Percentiles rank a stretch among this genome's conserved stretches.
These are phyloP conservation scores for Lepisosteus oculatus DNA, from an alignment of 2,113 vertebrate species.

Conservation along the genomic window DNA sequence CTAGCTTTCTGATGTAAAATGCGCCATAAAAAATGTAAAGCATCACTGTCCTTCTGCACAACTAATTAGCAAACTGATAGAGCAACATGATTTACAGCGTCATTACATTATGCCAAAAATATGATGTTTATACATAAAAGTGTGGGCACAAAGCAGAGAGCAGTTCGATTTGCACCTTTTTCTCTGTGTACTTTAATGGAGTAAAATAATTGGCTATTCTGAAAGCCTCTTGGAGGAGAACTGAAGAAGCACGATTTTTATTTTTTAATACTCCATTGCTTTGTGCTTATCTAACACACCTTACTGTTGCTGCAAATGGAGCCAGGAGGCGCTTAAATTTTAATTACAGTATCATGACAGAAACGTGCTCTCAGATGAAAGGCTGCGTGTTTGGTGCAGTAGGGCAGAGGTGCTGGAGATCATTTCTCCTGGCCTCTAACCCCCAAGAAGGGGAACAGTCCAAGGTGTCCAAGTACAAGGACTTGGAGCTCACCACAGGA, in stretches of 20 bases:
- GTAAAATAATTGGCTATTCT: not conserved
- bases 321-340: conserved; percentile 21
- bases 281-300: conserved; percentile 34
- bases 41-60: no score
- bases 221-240: conserved; percentile 15
- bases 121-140: not conserved
- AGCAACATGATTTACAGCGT: no score
- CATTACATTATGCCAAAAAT: no score
- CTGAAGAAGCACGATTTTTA: conserved; percentile 6
- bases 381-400: conserved; percentile 18
- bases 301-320: conserved; percentile 30
- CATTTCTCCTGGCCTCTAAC: conserved; percentile 11
- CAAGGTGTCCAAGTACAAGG: not conserved
- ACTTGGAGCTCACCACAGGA: not conserved
- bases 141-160: not conserved
- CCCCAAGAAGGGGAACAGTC: not conserved
- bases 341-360: conserved; percentile 31
- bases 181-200: conserved; percentile 1
- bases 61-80: no score
- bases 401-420: conserved; percentile 20
- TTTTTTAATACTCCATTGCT: not conserved
- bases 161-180: conserved; percentile 3
- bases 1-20: no score
- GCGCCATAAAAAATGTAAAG: no score
- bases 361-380: conserved; percentile 28